Percentiles rank a stretch among this genome's conserved stretches.
phyloP scores from a whole-genome alignment of 2,797 vertebrate genomes.

The Channallabes apus region DNA sequence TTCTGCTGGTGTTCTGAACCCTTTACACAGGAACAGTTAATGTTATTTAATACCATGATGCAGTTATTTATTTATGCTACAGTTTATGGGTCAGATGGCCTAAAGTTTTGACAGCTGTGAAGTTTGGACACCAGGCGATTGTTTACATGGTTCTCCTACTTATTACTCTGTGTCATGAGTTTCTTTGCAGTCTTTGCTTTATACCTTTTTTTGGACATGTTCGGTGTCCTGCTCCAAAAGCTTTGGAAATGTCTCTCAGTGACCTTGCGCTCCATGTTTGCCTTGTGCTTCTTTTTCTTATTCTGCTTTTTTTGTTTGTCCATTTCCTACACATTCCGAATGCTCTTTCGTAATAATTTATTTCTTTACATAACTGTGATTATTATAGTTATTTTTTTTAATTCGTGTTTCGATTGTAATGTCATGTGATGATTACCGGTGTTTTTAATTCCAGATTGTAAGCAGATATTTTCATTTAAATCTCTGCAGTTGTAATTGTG shows the following conservation, averaged over 20 bases:
- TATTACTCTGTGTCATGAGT: not conserved
- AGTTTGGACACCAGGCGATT: constrained; percentile 6
- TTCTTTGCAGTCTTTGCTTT: constrained; percentile 6
- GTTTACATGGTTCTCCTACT: constrained; percentile 30
- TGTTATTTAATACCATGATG: constrained; percentile 10
- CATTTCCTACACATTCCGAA: constrained; percentile 64
- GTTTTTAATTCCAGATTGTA: constrained; percentile 53
- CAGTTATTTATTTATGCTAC: constrained; percentile 17
- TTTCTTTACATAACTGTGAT: constrained; percentile 58
- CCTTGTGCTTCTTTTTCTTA: constrained; percentile 37
- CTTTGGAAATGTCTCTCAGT: constrained; percentile 23
- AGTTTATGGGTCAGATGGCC: constrained; percentile 5
- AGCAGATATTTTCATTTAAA: not conserved
- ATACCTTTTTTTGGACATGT: constrained; percentile 11
- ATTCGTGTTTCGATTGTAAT: constrained; percentile 51
- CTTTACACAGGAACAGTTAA: not conserved
- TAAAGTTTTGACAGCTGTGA: constrained; percentile 17
- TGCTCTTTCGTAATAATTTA: constrained; percentile 59
- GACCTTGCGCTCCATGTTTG: constrained; percentile 41
- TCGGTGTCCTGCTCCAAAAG: not conserved
- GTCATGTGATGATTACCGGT: constrained; percentile 39
- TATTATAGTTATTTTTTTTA: constrained; percentile 57
- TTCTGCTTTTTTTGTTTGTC: constrained; percentile 22
- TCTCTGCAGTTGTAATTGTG: constrained; percentile 55
- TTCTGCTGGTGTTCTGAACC: not conserved